These are phyloP conservation scores for Tyrophagus putrescentiae DNA, from an alignment of 1,140 invertebrate species.

Conservation along the genomic window DNA sequence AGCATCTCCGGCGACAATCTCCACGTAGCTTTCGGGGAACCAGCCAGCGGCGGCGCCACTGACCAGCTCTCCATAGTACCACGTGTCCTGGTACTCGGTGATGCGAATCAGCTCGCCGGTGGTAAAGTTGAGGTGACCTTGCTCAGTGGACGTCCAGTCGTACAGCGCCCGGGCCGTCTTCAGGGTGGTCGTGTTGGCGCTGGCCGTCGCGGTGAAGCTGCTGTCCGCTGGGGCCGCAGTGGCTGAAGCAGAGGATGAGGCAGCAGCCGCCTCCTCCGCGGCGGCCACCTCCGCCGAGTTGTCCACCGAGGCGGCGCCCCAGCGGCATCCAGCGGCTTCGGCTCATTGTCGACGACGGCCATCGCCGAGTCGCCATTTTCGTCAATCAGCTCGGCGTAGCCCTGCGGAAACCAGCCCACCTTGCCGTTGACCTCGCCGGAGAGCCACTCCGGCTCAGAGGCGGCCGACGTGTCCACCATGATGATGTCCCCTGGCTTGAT, in stretches of 20 bases:
- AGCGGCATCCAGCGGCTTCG: background rate
- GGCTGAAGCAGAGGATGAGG: background rate
- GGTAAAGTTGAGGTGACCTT: conserved; percentile 48
- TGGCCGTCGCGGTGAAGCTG: background rate
- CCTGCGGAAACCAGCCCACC: conserved; percentile 94
- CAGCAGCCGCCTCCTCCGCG: background rate
- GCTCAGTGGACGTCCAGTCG: conserved; percentile 49
- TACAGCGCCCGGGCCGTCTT: conserved; percentile 42
- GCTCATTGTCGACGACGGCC: conserved; percentile 16
- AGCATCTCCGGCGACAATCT: background rate
- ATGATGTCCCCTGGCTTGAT: conserved; percentile 88
- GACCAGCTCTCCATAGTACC: conserved; percentile 49
- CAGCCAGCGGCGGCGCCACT: conserved; percentile 40
- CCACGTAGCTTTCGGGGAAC: conserved; percentile 57
- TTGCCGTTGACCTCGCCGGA: conserved; percentile 73
- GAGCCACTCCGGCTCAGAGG: conserved; percentile 84
- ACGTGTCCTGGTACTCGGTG: conserved; percentile 50
- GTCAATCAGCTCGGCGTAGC: conserved; percentile 71
- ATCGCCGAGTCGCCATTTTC: conserved; percentile 24
- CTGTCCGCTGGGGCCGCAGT: no score
- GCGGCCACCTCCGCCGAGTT: background rate
- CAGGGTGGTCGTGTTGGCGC: background rate
- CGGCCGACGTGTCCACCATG: conserved; percentile 31
- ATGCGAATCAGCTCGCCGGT: conserved; percentile 51
- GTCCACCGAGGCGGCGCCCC: background rate